Percentiles rank a stretch among this genome's conserved stretches.
phyloP scores from a whole-genome alignment of 2,888 invertebrate species.

The Capitulum mitella region DNA sequence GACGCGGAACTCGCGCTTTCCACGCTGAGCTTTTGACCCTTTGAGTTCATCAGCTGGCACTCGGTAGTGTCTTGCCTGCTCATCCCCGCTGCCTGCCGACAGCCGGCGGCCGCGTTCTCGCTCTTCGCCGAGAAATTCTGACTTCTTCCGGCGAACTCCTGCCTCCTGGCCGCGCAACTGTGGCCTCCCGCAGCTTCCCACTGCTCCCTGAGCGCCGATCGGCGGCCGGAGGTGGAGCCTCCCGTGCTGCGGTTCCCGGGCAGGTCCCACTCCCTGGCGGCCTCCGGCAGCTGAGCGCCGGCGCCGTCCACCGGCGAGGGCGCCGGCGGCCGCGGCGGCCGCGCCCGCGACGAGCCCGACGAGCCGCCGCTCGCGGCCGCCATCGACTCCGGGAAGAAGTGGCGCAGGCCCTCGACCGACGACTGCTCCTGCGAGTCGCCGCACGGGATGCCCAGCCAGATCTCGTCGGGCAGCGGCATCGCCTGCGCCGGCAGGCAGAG shows the following conservation, averaged over 20 bases:
- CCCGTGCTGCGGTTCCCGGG: not conserved
- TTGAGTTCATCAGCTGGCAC: not conserved
- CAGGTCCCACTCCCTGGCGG: not conserved
- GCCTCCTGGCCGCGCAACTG: not conserved
- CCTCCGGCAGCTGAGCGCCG: not conserved
- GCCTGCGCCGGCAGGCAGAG: not conserved
- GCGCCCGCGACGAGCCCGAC: not conserved
- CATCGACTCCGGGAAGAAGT: not conserved
- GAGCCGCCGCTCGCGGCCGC: not conserved
- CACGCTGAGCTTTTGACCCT: not conserved
- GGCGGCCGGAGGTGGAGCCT: not conserved
- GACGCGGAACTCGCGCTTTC: not conserved
- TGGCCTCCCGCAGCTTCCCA: not conserved
- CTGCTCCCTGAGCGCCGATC: not conserved
- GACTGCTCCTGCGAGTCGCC: not conserved
- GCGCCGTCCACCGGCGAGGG: not conserved
- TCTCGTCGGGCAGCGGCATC: conserved; percentile 17
- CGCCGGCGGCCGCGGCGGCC: not conserved
- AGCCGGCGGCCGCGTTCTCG: not conserved
- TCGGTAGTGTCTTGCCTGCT: not conserved
- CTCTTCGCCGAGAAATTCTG: not conserved
- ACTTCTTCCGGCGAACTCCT: not conserved
- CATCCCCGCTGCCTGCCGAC: not conserved
- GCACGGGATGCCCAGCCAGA: conserved; percentile 18
- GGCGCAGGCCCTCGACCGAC: not conserved